Base-by-base conservation (phyloP, 2,888 invertebrate genomes). In the Nomada hirtipes region DNA sequence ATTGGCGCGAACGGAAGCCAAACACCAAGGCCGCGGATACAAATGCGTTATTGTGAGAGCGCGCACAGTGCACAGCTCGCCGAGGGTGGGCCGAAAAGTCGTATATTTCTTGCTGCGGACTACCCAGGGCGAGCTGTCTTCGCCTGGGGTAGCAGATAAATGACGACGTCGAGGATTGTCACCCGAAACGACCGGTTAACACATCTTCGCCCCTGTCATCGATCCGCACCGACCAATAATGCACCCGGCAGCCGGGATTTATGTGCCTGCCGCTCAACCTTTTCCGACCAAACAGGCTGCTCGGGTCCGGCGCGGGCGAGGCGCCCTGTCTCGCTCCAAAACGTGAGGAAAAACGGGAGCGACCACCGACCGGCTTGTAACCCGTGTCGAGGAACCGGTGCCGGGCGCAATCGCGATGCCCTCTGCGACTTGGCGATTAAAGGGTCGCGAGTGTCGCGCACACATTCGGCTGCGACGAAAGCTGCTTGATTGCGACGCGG, bases 81-180 rank as follows among this genome's bases (percentile, higher is more conserved):
- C 82, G 88, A 90, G 91, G 91, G 92, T 92, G 92, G 91, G 89
- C 87, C 88, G 81, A 88, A 89, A 90, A 90, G 89, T 89, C 90
- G 89, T 91, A 91, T 91, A 92, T 92, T 89, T 91, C 88, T 89
- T 70, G 72, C 73, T 52, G 65, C 20, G 86, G 91, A 89, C 91
- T 91, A 91, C 92, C 91, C 90, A 91, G 90, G 88, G 91, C 87
- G 90, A 91, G 89, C 90, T 92, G 91, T 91, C 92, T 87, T 90
- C 92, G 86, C 89, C 87, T 89, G 89, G 87, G 88, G 87, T 89
- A 88, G 88, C 86, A 88, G 89, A 90, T 90, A 88, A 89, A 89
- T 86, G 85, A 88, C 79, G 73, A 86, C 85, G 86, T 76, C 84
- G 82, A 85, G 88, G 86, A 89, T 87, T 86, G 89, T 89, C 90